Conservation (phyloP, 2,797 vertebrate species). For the Chelmon rostratus region DNA sequence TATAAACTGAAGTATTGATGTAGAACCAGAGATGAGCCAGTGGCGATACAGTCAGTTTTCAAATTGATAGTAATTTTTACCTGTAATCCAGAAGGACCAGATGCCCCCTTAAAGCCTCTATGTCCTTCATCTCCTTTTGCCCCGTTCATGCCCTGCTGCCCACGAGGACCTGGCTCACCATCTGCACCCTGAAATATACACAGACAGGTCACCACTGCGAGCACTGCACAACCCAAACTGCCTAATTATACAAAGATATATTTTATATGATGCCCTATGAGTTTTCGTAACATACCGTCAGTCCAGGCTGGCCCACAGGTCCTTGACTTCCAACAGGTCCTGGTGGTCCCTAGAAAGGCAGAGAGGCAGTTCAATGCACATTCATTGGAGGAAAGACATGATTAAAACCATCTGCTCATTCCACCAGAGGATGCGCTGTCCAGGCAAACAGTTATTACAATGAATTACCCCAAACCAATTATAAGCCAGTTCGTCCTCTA, state of each 20-base stretch:
- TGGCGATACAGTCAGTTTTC: not conserved
- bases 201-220: constrained; percentile 13
- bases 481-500: constrained; percentile 34
- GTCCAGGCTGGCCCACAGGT: constrained; percentile 89
- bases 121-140: constrained; percentile 94
- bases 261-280: not conserved
- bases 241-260: not conserved
- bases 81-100: constrained; percentile 91
- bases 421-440: constrained; percentile 26
- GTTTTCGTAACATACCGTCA: constrained; percentile 81
- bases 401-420: constrained; percentile 42
- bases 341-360: constrained; percentile 88
- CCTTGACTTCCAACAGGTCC: constrained; percentile 91
- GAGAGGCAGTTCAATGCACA: constrained; percentile 25
- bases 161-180: constrained; percentile 91
- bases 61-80: constrained; percentile 68
- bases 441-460: constrained; percentile 29
- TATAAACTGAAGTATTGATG: not conserved
- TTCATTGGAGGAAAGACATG: constrained; percentile 1
- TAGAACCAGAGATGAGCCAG: constrained; percentile 10
- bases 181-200: constrained; percentile 87
- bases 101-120: constrained; percentile 88
- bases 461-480: constrained; percentile 39
- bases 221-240: not conserved
- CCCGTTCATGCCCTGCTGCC: constrained; percentile 93